phyloP scores from a whole-genome alignment of 2,113 vertebrate species.

The Pseudonaja textilis region DNA sequence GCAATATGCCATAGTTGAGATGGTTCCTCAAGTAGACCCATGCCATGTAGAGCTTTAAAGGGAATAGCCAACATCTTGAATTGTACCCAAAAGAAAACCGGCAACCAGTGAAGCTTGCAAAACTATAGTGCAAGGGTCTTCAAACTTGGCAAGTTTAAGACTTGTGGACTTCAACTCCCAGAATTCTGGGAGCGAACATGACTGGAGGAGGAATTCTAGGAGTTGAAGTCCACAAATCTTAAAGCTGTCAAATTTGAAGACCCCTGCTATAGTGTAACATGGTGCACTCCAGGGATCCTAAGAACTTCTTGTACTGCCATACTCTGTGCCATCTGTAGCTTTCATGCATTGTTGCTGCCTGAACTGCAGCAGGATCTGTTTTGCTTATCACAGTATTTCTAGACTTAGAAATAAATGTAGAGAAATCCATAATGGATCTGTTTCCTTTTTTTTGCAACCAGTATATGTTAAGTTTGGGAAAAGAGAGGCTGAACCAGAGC shows the following conservation, averaged over 20 bases:
- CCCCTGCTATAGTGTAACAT: neutral
- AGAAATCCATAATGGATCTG: neutral
- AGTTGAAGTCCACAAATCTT: too few species aligned
- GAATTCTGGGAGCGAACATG: too few species aligned
- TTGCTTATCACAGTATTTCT: neutral
- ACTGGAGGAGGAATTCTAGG: too few species aligned
- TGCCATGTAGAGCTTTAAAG: neutral
- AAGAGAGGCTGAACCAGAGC: too few species aligned
- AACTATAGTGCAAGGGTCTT: neutral
- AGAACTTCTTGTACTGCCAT: neutral
- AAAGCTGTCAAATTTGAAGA: too few species aligned
- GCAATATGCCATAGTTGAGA: neutral
- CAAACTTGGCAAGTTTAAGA: too few species aligned
- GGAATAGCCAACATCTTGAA: neutral
- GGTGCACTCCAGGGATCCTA: neutral
- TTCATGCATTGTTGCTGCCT: neutral
- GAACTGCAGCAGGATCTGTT: neutral
- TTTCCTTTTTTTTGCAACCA: neutral
- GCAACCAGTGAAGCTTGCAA: neutral
- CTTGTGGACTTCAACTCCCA: too few species aligned
- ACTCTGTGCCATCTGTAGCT: neutral
- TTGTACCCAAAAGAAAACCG: neutral
- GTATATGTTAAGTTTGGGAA: too few species aligned
- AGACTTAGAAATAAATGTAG: neutral
- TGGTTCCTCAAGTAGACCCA: neutral